Evolutionary conservation across 2,113 vertebrate species (phyloP), one percentile per base, ranked within the genome.

Genomic region (Tor tambroides): DNA sequence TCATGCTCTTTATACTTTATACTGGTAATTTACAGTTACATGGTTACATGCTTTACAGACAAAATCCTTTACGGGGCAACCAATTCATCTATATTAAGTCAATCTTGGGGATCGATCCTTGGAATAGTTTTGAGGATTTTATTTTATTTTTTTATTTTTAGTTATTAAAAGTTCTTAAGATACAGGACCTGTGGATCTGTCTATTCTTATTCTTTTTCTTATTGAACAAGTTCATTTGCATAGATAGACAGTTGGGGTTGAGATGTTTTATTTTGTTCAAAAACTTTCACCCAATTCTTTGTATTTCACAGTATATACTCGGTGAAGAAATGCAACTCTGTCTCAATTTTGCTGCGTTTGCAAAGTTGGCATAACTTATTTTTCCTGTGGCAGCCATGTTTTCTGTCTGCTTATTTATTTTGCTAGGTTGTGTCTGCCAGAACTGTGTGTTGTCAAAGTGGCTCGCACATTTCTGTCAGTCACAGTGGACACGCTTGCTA

Each of bases 81-180:
- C 43, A 46, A 12, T 12, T 46, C 0, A 3, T 46, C 11, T 46
- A 46, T 9, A 46, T 46, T 46, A 46, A 12, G 43, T 46, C 43
- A 46, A 12, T 46, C 10, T 46, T 46, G 10, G 43, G 10, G 43
- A 7, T 56, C 17, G 19, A 56, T 56, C 19, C 43, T 12, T 87
- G 91, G 90, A 92, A 93, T 86, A 15, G 49, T 87, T n/a, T 77
- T 32, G 84, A 56, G 54, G 1, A 8, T n/a, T 4, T n/a, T 3
- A n/a, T n/a, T n/a, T n/a, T n/a, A n/a, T 92, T 91, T 89, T 81
- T 75, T 87, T 7, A 0, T 38, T 38, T 38, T 35, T 35, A 35
- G 15, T 77, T 87, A 59, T 3, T 85, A 86, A 46, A 2, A 46
- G 43, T 38, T 28, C 46, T 71, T 84, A 87, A 80, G 75, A 83